A percentile compares a stretch with the other conserved stretches of the same genome.
Conservation (phyloP, 2,113 vertebrate genomes). For the Cyprinodon brontotheroides region DNA sequence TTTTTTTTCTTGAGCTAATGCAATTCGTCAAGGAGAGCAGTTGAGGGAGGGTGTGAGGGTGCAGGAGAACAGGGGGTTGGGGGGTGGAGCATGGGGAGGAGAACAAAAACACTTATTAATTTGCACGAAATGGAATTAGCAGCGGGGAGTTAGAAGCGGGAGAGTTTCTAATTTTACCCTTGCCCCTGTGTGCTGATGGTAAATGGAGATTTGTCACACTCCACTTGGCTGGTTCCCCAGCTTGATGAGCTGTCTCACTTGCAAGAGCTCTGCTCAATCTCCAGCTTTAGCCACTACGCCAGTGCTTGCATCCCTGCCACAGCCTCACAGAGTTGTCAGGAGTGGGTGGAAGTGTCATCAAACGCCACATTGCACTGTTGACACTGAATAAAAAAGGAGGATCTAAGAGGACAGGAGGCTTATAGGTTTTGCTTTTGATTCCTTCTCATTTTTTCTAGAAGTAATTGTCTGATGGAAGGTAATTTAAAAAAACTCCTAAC, state of each 20-base stretch:
- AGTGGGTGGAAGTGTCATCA: conserved; percentile 64
- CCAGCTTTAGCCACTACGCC: conserved; percentile 60
- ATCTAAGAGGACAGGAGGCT: conserved; percentile 31
- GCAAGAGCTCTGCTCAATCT: conserved; percentile 68
- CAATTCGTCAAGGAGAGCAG: conserved; percentile 79
- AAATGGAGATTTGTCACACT: conserved; percentile 92
- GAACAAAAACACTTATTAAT: conserved; percentile 83
- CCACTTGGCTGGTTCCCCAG: conserved; percentile 84
- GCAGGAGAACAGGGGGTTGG: conserved; percentile 36
- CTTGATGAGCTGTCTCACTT: conserved; percentile 80
- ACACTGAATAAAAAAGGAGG: conserved; percentile 49
- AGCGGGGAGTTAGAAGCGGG: conserved; percentile 77
- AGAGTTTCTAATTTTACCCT: conserved; percentile 82
- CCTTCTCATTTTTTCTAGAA: conserved; percentile 17
- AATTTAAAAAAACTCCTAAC: neutral
- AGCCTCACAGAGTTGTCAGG: conserved; percentile 51
- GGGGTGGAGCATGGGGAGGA: conserved; percentile 55
- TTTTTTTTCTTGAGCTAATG: conserved; percentile 74
- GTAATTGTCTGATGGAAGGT: neutral
- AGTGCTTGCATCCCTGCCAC: conserved; percentile 54
- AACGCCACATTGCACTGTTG: conserved; percentile 71
- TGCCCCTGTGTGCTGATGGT: conserved; percentile 82
- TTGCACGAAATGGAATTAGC: conserved; percentile 85
- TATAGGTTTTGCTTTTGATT: conserved; percentile 14
- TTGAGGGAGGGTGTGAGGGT: conserved; percentile 55